Conservation (phyloP, 2,113 vertebrate genomes). For the Chloropsis hardwickii region DNA sequence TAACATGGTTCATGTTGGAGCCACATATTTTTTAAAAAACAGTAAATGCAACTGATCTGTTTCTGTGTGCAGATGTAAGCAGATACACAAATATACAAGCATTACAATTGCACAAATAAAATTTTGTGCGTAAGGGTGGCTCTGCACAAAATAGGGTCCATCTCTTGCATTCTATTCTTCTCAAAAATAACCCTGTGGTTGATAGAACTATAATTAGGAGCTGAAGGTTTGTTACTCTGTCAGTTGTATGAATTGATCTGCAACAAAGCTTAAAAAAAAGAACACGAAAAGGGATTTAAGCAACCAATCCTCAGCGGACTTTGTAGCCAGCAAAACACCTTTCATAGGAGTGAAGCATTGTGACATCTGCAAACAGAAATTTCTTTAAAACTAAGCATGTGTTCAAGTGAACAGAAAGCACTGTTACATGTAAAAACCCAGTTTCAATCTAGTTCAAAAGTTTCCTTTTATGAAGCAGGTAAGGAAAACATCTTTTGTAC, state of each 20-base stretch:
- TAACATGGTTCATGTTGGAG: not conserved
- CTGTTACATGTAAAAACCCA: not conserved
- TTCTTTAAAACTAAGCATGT: not conserved
- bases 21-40: not conserved
- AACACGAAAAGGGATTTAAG: not conserved
- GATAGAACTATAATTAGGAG: constrained; percentile 7
- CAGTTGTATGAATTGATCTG: not conserved
- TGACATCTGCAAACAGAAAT: not conserved
- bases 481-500: not conserved
- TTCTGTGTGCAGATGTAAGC: not conserved
- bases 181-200: not conserved
- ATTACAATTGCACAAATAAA: not conserved
- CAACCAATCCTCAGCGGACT: not conserved
- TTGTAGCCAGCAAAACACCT: not conserved
- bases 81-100: not conserved
- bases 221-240: not conserved
- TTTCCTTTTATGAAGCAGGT: not conserved
- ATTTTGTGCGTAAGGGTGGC: not conserved
- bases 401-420: not conserved
- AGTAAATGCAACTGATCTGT: not conserved
- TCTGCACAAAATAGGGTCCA: not conserved
- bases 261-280: not conserved
- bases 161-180: not conserved
- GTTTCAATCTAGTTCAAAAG: not conserved
- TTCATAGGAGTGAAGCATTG: not conserved